Base-by-base conservation (phyloP, 2,888 invertebrate genomes). In the Pachydiplax longipennis region DNA sequence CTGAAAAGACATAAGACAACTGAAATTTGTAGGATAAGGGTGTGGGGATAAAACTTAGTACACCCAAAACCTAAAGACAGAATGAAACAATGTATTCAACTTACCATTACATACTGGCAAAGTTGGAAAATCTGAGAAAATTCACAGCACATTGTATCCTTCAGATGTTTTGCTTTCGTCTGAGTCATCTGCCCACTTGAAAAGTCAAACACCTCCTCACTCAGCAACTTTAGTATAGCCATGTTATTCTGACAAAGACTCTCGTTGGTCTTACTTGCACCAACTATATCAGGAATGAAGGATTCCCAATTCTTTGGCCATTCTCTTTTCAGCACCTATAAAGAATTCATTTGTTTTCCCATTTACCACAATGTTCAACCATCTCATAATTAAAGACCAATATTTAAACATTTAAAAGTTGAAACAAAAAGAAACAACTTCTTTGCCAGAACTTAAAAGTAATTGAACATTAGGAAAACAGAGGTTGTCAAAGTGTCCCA, bases 281-380 rank as follows among this genome's bases (percentile, higher is more conserved):
- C 99, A 91, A 99, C 99, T 94, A 99, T 99, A 94, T 99, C 99
- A 93, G 98, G 97, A 93, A 99, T 99, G 94, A 99, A 99, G 48
- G 98, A 97, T 93, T 99, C 99, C 99, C 99, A 99, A 94, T 99
- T 99, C 94, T 98, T 98, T 91, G 99, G 99, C 99, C 99, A 99
- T 94, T 99, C 99, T 93, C 99, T 96, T 94, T 99, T 99, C 93
- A 99, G 95, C 92, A 99, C 99, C 96, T 97, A 92, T 80, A 93
- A 93, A 91, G 91, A 81, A 37, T 81, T 37, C 8, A 40, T 37
- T 81, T 40, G 8, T 40, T 40, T 6, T 22, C 40, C 13, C 0
- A 81, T 81, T 37, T 81, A 81, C 31, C 81, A 31, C 73, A 73
- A 25, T 81, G 1, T 15, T 44, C 3, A 18, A 40, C 44, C 40